A percentile compares a stretch with the other conserved stretches of the same genome.
phyloP scores from a whole-genome alignment of 2,113 vertebrate species.

The Dipodomys merriami region DNA sequence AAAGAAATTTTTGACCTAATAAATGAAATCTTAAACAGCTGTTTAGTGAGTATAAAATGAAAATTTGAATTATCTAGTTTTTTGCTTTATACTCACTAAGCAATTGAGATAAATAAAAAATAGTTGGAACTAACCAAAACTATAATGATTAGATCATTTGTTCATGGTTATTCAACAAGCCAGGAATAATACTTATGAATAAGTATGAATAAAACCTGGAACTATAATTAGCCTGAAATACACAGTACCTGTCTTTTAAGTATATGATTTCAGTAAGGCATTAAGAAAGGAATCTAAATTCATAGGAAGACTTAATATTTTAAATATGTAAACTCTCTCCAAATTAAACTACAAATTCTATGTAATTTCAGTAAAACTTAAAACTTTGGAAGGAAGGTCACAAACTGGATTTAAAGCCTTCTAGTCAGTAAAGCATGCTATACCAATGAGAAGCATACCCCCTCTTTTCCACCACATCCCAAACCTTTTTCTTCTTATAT shows the following conservation, averaged over 20 bases:
- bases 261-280: slow-evolving; percentile 8
- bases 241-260: background rate
- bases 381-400: background rate
- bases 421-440: background rate
- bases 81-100: slow-evolving; percentile 28
- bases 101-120: slow-evolving; percentile 54
- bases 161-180: slow-evolving; percentile 30
- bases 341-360: background rate
- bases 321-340: background rate
- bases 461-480: background rate
- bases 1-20: background rate
- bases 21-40: slow-evolving; percentile 31
- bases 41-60: too few species aligned
- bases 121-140: slow-evolving; percentile 27
- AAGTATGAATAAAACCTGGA: slow-evolving; percentile 14
- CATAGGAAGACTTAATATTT: background rate
- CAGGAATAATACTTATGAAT: slow-evolving; percentile 35
- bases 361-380: background rate
- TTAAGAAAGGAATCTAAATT: slow-evolving; percentile 34
- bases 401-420: background rate
- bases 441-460: background rate
- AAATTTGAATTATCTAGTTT: background rate
- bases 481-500: background rate
- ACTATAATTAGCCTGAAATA: slow-evolving; percentile 15
- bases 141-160: slow-evolving; percentile 31